Base-by-base conservation (phyloP, 2,888 invertebrate genomes). In the Malthinus seriepunctatus region DNA sequence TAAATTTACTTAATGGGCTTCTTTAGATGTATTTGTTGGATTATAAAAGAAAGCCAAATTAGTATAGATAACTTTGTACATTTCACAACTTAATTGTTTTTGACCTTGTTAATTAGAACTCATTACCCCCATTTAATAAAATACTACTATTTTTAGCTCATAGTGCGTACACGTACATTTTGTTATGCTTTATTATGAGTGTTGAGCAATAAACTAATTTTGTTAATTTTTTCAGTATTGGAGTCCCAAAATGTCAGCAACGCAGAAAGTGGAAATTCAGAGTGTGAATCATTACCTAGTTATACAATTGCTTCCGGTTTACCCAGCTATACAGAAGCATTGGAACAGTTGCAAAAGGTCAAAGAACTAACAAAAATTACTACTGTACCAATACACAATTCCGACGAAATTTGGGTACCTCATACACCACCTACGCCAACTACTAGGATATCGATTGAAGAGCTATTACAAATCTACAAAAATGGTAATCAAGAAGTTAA, bases 251-350 rank as follows among this genome's bases (percentile, higher is more conserved):
- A 68, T 37, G 57, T 69, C 8, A 69, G 69, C 34, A 73, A 71
- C 51, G 38, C 74, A 9, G 78, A 77, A 69, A 80, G 80, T 51
- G 74, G 76, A 49, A 56, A 55, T 65, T 35, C 38, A 56, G 69
- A 62, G 55, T 66, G 42, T 47, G 67, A 62, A 58, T 83, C 84
- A 1, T 71, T 86, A 58, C 86, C 86, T 9, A 85, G 84, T 62
- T 86, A 86, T 69, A 85, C 86, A 3, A 80, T 86, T 52, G 86
- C 85, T 44, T 85, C 86, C n/a, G 86, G 86, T 3, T 74, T 86
- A 48, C 86, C 86, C 39, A 83, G 82, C 31, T 86, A 86, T 71
- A 85, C 85, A 56, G 86, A 86, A 71, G 86, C 86, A 2, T 71
- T 86, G 53, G 83, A 84, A 69, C 84, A 86, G 70, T 78, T 86